Base-by-base conservation (phyloP, 1,140 invertebrate species). In the Ceratosolen solmsi region DNA sequence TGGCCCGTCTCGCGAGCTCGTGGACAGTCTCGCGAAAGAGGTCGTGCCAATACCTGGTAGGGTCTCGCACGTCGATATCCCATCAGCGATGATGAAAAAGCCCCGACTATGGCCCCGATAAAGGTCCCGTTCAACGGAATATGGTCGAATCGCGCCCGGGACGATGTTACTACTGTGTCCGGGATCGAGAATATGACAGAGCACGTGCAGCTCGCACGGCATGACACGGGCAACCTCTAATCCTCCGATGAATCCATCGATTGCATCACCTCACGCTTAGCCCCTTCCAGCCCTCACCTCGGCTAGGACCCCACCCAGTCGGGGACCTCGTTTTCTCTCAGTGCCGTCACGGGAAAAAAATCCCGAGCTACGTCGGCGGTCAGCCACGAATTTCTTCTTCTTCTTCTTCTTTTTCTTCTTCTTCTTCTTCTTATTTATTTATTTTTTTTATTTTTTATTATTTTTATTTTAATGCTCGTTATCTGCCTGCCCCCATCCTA, bases 181-280 rank as follows among this genome's bases (percentile, higher is more conserved):
- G 63, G 13, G 11, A 13, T 2, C 15, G 33, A 33, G 25, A 11
- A 30, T n/a, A n/a, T n/a, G 60, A 0, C 41, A 46, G 56, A 49
- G 58, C 74, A 75, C 73, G 58, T 65, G 74, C 58, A 60, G 22
- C 51, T 38, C 71, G 27, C 46, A 13, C 11, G 7, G 22, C 51
- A 36, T n/a, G 27, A 63, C 60, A 68, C 30, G 38, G 54, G 54
- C 49, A 13, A n/a, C 27, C 33, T 30, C 30, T 75, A 75, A 75
- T 75, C 73, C 22, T 38, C 25, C 38, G 58, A 58, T 76, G 70
- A 78, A 78, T 78, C 76, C 76, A 60, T 54, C 51, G 77, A 71
- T 79, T 79, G 77, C 78, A 70, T 60, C 78, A 73, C 51, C 41
- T 25, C 65, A 8, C 41, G 25, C 22, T n/a, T n/a, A n/a, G n/a